Percentiles rank a stretch among this genome's conserved stretches.
Evolutionary conservation across 2,888 invertebrate species (phyloP).

Genomic region (Rambutsinella grinnellia): DNA sequence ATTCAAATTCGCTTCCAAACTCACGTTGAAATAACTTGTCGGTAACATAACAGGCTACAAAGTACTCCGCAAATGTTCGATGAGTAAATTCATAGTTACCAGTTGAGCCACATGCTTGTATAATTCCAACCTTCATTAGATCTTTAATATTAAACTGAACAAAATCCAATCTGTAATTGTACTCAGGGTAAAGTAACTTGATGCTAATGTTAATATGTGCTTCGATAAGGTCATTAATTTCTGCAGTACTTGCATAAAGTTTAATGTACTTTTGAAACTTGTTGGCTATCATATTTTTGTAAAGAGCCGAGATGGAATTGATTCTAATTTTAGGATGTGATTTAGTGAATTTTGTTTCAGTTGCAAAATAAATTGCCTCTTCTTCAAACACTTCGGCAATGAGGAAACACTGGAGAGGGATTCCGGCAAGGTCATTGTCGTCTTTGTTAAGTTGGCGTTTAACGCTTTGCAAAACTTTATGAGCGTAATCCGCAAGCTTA

Average conservation of each 20-base stretch:
- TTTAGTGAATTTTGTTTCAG: not conserved
- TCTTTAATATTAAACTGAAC: not conserved
- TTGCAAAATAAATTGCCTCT: not conserved
- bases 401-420: not conserved
- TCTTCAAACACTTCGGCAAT: not conserved
- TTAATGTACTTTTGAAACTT: not conserved
- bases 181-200: not conserved
- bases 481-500: not conserved
- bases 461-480: not conserved
- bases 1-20: not conserved
- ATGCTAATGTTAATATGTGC: not conserved
- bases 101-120: not conserved
- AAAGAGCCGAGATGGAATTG: not conserved
- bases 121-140: not conserved
- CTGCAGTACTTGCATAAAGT: not conserved
- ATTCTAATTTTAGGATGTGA: not conserved
- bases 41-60: not conserved
- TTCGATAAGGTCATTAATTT: not conserved
- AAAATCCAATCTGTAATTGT: not conserved
- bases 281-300: not conserved
- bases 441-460: not conserved
- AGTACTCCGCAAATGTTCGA: constrained; percentile 16
- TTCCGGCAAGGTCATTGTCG: not conserved
- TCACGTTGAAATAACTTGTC: not conserved
- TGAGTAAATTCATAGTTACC: not conserved